phyloP scores from a whole-genome alignment of 2,113 vertebrate species.

The Ursus arctos region DNA sequence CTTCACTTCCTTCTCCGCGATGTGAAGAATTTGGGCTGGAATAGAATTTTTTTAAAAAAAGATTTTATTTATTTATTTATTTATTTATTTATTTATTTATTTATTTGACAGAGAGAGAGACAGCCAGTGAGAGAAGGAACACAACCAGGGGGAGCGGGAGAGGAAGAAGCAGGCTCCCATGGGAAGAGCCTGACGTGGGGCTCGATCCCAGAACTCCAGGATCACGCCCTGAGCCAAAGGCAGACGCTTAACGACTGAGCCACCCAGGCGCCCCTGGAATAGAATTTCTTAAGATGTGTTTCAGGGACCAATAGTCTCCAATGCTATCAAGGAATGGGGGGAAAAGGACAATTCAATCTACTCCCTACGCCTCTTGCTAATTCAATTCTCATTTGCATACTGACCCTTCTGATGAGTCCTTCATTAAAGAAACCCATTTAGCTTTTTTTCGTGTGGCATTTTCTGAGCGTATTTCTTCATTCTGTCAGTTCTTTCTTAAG shows the following conservation, averaged over 20 bases:
- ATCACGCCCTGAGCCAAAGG: background rate
- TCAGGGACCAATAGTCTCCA: background rate
- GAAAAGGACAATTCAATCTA: background rate
- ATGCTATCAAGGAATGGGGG: background rate
- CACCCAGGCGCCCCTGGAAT: background rate
- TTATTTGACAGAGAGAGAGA: background rate
- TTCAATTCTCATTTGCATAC: background rate
- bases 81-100: background rate
- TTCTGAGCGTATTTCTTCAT: background rate
- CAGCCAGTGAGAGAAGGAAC: background rate
- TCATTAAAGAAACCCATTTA: background rate
- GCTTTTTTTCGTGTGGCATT: background rate
- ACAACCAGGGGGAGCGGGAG: background rate
- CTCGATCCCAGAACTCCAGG: background rate
- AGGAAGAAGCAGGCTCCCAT: background rate
- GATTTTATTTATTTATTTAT: background rate
- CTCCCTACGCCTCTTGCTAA: background rate
- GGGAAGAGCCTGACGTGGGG: accelerated
- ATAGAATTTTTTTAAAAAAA: background rate
- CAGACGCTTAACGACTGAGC: background rate
- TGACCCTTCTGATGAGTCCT: background rate
- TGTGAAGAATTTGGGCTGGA: background rate
- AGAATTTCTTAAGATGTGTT: background rate
- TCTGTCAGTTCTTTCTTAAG: background rate
- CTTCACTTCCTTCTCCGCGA: background rate